Evolutionary conservation across 2,797 vertebrate genomes (phyloP).

Genomic region (Typhlichthys subterraneus): DNA sequence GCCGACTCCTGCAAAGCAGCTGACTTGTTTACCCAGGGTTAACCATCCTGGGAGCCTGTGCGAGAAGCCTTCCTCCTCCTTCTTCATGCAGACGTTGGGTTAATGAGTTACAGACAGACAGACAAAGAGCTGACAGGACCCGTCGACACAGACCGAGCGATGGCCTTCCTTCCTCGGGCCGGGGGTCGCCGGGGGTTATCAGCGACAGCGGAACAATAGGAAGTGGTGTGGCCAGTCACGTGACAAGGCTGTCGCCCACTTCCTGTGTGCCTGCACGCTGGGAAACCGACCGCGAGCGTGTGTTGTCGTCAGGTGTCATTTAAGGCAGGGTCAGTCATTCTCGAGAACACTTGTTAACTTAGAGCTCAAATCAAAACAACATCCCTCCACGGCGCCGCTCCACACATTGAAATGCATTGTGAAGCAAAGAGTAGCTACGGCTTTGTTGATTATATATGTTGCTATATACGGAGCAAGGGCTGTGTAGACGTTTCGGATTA

Average conservation of each 20-base stretch:
- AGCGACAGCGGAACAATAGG: constrained; percentile 75
- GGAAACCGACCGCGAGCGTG: constrained; percentile 36
- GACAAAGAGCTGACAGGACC: constrained; percentile 75
- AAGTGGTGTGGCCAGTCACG: constrained; percentile 66
- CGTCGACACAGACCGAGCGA: constrained; percentile 57
- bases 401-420: too few relatives aligned
- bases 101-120: constrained; percentile 79
- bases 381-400: too few relatives aligned
- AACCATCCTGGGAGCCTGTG: constrained; percentile 66
- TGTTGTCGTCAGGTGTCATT: not conserved
- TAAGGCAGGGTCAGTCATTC: too few relatives aligned
- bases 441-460: too few relatives aligned
- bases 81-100: constrained; percentile 59
- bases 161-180: constrained; percentile 69
- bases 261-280: constrained; percentile 54
- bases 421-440: too few relatives aligned
- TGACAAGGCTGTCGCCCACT: constrained; percentile 58
- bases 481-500: too few relatives aligned
- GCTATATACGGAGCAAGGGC: too few relatives aligned
- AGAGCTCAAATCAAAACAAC: too few relatives aligned
- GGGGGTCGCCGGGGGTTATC: constrained; percentile 75
- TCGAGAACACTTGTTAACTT: too few relatives aligned
- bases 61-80: constrained; percentile 66
- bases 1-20: constrained; percentile 36
- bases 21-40: constrained; percentile 74